A percentile compares a stretch with the other conserved stretches of the same genome.
These are phyloP conservation scores for Clanis bilineata DNA, from an alignment of 2,888 invertebrate genomes.

Conservation along the genomic window DNA sequence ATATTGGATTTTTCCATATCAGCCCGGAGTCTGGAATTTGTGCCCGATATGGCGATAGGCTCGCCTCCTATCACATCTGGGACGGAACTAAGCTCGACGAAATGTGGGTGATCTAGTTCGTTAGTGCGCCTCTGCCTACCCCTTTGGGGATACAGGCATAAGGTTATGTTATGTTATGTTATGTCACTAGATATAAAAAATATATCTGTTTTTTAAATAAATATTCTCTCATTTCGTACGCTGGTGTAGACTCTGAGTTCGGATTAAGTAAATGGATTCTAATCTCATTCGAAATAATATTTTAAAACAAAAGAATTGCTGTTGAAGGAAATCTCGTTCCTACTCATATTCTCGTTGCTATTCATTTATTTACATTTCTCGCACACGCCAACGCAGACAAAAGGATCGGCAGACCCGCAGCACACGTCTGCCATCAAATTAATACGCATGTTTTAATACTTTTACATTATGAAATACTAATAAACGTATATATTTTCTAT, in stretches of 20 bases:
- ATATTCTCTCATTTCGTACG: conserved; percentile 31
- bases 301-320: conserved; percentile 33
- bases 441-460: not conserved
- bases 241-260: conserved; percentile 28
- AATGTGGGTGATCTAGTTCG: too few species aligned
- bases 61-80: too few species aligned
- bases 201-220: conserved; percentile 12
- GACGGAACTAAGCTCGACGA: too few species aligned
- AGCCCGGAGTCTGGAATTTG: too few species aligned
- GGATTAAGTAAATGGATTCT: conserved; percentile 41
- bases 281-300: conserved; percentile 23
- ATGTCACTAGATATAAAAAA: not conserved
- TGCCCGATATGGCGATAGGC: too few species aligned
- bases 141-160: not conserved
- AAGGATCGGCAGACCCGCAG: not conserved
- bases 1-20: too few species aligned
- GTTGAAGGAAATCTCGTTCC: conserved; percentile 35
- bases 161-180: too few species aligned
- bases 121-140: too few species aligned
- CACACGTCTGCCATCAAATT: not conserved
- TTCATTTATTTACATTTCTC: conserved; percentile 9
- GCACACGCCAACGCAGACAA: not conserved
- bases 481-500: too few species aligned
- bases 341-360: conserved; percentile 3
- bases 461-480: not conserved